Evolutionary conservation across 2,113 vertebrate genomes (phyloP).

Genomic region (Gallinago media): DNA sequence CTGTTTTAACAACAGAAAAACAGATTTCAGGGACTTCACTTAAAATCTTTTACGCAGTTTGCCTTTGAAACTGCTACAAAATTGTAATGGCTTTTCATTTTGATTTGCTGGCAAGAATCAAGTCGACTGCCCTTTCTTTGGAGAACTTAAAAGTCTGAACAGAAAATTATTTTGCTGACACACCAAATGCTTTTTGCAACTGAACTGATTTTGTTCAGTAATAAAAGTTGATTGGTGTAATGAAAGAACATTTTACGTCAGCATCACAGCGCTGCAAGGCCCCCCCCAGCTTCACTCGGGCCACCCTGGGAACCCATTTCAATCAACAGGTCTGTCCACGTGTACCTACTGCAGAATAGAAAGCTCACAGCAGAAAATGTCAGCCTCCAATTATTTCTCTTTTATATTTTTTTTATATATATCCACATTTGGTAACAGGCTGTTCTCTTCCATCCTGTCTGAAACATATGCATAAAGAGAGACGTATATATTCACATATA

Average conservation of each 20-base stretch:
- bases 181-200: background rate
- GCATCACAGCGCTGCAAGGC: background rate
- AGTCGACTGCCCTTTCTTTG: constrained; percentile 24
- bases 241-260: constrained; percentile 27
- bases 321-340: background rate
- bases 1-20: background rate
- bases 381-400: background rate
- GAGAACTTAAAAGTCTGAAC: constrained; percentile 19
- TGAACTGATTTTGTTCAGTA: constrained; percentile 26
- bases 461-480: background rate
- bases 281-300: background rate
- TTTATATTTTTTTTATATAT: background rate
- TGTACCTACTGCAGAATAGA: background rate
- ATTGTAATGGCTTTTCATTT: constrained; percentile 46
- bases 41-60: constrained; percentile 36
- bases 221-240: constrained; percentile 53
- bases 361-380: background rate
- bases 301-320: background rate
- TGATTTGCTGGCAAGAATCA: constrained; percentile 24
- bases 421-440: background rate
- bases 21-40: constrained; percentile 37
- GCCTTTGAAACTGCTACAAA: constrained; percentile 28
- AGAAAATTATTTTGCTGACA: constrained; percentile 48
- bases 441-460: background rate
- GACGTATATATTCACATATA: background rate